Evolutionary conservation across 2,888 invertebrate species (phyloP).

Genomic region (Selenia dentaria): DNA sequence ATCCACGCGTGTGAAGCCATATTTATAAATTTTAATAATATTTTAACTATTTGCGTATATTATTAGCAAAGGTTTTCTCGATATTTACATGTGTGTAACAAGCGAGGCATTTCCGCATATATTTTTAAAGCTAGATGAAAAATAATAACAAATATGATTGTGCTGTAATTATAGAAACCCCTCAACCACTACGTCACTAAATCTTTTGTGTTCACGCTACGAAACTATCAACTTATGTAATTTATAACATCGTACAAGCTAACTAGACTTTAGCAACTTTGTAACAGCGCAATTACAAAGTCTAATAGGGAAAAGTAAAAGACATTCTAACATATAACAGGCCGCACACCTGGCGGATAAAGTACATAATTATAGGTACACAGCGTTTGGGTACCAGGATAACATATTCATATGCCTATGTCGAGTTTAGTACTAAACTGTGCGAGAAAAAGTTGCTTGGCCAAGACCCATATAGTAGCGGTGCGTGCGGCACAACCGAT

Average conservation of each 20-base stretch:
- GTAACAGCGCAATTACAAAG: neutral
- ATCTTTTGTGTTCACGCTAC: too few relatives aligned
- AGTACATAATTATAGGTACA: slow-evolving; percentile 18
- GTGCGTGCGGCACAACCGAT: slow-evolving; percentile 54
- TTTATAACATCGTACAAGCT: neutral
- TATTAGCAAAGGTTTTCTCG: too few relatives aligned
- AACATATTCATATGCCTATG: slow-evolving; percentile 55
- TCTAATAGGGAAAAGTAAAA: slow-evolving; percentile 1
- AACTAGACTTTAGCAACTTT: neutral
- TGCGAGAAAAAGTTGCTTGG: slow-evolving; percentile 82
- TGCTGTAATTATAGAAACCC: too few relatives aligned
- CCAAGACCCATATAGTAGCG: slow-evolving; percentile 80
- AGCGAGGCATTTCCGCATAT: too few relatives aligned
- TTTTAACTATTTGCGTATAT: too few relatives aligned
- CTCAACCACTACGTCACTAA: too few relatives aligned
- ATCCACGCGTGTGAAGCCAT: too few relatives aligned
- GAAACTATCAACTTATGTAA: neutral
- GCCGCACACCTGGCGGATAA: slow-evolving; percentile 15
- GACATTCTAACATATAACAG: slow-evolving; percentile 18
- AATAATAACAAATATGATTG: too few relatives aligned
- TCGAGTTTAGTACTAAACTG: slow-evolving; percentile 67
- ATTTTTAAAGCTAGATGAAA: too few relatives aligned
- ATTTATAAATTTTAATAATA: too few relatives aligned
- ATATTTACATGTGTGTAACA: too few relatives aligned
- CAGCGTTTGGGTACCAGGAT: slow-evolving; percentile 54